Conservation (phyloP, 2,888 invertebrate species). For the Tiphia femorata region DNA sequence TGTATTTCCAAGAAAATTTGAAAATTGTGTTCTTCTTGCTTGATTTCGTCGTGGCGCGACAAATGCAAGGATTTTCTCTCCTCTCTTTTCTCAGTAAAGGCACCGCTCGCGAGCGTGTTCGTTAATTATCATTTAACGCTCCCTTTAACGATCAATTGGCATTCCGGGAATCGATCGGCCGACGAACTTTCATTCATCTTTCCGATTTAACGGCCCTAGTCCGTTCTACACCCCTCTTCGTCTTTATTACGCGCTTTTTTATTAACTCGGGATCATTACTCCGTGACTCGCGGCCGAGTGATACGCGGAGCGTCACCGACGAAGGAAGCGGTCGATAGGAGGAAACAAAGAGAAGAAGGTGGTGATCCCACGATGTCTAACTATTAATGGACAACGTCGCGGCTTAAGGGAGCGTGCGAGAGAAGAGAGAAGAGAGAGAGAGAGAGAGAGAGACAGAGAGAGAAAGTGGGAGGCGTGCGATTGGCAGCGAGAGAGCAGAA, state of each 20-base stretch:
- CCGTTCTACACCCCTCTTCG: background rate
- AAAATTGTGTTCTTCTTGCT: no score
- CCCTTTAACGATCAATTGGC: constrained; percentile 19
- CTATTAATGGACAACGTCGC: no score
- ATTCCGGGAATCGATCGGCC: constrained; percentile 25
- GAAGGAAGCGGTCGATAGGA: no score
- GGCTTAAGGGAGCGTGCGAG: no score
- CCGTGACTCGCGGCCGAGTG: no score
- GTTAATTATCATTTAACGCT: constrained; percentile 30
- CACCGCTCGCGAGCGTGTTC: background rate
- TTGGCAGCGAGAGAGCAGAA: background rate
- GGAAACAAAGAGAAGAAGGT: background rate
- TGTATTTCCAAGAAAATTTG: no score
- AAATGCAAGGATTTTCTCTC: no score
- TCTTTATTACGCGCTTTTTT: background rate
- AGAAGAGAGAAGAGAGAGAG: background rate
- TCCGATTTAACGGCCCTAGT: background rate
- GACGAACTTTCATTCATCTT: no score
- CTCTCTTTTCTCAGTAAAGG: no score
- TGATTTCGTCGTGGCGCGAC: no score
- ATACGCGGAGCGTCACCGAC: background rate
- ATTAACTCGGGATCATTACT: no score
- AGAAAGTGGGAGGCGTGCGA: background rate
- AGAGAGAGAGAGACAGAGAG: background rate
- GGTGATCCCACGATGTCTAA: no score